Percentiles rank a stretch among this genome's conserved stretches.
Evolutionary conservation across 1,140 invertebrate genomes (phyloP).

Genomic region (Tetraneura akinire): DNA sequence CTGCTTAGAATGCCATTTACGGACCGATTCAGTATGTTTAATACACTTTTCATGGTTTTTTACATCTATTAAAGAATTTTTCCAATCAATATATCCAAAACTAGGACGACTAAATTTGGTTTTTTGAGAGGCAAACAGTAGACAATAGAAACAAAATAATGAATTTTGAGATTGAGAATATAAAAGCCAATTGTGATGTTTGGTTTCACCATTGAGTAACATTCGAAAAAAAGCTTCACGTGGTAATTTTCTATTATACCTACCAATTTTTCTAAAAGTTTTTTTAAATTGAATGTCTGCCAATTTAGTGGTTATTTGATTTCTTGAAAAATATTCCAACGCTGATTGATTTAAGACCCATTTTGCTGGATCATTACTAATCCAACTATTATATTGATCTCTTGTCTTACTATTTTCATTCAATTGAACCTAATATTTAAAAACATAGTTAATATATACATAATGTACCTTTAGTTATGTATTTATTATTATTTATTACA

Average conservation of each 20-base stretch:
- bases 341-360: constrained; percentile 1
- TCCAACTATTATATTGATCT: not conserved
- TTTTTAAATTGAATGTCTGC: not conserved
- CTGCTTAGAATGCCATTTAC: constrained; percentile 20
- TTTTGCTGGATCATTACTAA: constrained; percentile 12
- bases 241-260: constrained; percentile 21
- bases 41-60: constrained; percentile 29
- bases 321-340: not conserved
- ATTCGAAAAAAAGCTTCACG: not conserved
- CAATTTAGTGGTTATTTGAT: not conserved
- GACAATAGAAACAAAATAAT: no score
- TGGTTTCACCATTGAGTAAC: constrained; percentile 9
- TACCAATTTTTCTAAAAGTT: constrained; percentile 15
- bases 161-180: constrained; percentile 10
- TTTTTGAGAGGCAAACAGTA: not conserved
- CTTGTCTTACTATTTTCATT: no score
- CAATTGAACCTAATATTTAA: no score
- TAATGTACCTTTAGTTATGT: no score
- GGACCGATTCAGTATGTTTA: not conserved
- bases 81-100: no score
- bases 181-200: not conserved
- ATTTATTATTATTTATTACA: no score
- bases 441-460: no score
- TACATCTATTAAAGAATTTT: no score
- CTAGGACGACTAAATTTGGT: no score